These are phyloP conservation scores for Pristiophorus japonicus DNA, from an alignment of 2,113 vertebrate genomes.

Conservation along the genomic window DNA sequence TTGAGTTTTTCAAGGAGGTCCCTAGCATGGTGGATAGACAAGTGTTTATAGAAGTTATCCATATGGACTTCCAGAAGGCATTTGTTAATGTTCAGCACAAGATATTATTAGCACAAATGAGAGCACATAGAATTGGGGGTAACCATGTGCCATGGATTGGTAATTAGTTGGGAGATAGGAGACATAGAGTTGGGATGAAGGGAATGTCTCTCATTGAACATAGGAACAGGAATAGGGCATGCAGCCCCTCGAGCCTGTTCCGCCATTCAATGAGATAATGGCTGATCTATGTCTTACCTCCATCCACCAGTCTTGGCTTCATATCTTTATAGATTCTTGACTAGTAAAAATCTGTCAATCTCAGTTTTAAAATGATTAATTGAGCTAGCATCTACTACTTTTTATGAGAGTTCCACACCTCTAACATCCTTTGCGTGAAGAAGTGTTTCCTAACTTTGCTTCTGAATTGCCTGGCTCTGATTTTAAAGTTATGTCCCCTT, in stretches of 20 bases:
- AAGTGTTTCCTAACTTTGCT: neutral
- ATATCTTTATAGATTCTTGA: neutral
- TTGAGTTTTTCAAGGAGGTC: neutral
- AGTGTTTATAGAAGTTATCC: neutral
- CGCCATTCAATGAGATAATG: neutral
- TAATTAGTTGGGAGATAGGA: neutral
- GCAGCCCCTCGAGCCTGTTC: neutral
- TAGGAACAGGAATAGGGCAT: neutral
- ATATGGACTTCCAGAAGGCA: neutral
- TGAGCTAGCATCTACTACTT: neutral
- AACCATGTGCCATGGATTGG: neutral
- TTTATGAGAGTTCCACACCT: neutral
- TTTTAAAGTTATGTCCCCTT: neutral
- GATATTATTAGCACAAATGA: neutral
- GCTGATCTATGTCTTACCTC: neutral
- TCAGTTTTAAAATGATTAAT: neutral
- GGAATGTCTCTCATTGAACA: neutral
- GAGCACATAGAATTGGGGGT: neutral
- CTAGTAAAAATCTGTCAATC: neutral
- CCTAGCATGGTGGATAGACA: neutral
- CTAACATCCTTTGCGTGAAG: neutral
- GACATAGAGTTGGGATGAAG: neutral
- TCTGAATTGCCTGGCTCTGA: neutral
- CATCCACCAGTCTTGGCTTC: neutral
- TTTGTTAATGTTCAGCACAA: neutral